phyloP scores from a whole-genome alignment of 2,888 invertebrate species.

The Atherix ibis region DNA sequence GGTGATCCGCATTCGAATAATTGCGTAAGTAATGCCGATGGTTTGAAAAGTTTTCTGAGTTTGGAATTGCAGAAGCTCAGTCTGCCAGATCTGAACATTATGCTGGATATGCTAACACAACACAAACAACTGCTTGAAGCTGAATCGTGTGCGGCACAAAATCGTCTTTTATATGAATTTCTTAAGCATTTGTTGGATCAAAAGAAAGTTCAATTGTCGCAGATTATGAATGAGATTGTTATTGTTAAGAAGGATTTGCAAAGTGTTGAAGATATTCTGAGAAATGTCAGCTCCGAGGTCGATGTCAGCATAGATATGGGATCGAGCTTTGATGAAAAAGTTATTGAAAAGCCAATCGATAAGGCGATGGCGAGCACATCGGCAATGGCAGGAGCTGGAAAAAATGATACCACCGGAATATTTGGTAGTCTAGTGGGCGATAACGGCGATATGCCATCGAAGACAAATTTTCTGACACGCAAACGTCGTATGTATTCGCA shows the following conservation, averaged over 20 bases:
- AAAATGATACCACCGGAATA: neutral
- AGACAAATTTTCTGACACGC: slow-evolving; percentile 10
- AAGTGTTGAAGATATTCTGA: slow-evolving; percentile 50
- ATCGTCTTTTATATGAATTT: slow-evolving; percentile 70
- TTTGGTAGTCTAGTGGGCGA: slow-evolving; percentile 4
- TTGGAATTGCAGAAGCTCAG: slow-evolving; percentile 55
- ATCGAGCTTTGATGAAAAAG: neutral
- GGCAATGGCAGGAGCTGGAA: neutral
- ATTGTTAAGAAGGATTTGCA: slow-evolving; percentile 58
- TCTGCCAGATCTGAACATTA: slow-evolving; percentile 62
- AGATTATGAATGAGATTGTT: slow-evolving; percentile 53
- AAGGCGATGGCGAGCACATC: neutral
- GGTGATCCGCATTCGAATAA: slow-evolving; percentile 17
- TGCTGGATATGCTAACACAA: slow-evolving; percentile 63
- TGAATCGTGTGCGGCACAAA: slow-evolving; percentile 64
- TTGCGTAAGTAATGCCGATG: slow-evolving; percentile 26
- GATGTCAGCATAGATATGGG: neutral
- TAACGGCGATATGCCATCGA: slow-evolving; percentile 5
- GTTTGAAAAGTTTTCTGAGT: slow-evolving; percentile 46
- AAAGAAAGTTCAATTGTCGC: slow-evolving; percentile 50
- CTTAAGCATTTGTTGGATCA: slow-evolving; percentile 57
- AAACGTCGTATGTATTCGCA: slow-evolving; percentile 33
- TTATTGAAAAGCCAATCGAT: neutral
- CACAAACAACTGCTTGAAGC: slow-evolving; percentile 66
- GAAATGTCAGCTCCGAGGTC: slow-evolving; percentile 9